Percentiles rank a stretch among this genome's conserved stretches.
phyloP scores from a whole-genome alignment of 2,113 vertebrate genomes.

The Perca fluviatilis region DNA sequence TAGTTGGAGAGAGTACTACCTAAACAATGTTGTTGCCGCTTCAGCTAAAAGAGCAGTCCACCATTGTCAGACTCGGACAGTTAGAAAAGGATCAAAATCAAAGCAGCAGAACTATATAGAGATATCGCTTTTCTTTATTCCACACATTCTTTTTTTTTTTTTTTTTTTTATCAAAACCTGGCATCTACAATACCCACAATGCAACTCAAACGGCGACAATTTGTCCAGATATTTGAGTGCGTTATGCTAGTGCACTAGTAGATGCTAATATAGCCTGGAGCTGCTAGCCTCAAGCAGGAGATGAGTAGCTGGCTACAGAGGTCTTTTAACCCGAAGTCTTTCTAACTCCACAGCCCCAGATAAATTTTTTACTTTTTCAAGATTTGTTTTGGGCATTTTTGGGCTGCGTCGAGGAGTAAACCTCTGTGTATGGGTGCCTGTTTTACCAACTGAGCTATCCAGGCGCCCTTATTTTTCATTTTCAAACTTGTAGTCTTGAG shows the following conservation, averaged over 20 bases:
- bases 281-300: not conserved
- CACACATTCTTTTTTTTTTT: not conserved
- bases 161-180: not conserved
- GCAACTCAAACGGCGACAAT: not conserved
- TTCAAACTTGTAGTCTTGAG: not conserved
- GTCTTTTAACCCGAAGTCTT: not conserved
- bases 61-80: not conserved
- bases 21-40: too few species aligned
- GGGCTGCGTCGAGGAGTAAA: too few species aligned
- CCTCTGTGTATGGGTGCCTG: too few species aligned
- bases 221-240: not conserved
- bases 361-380: not conserved
- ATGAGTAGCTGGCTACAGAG: not conserved
- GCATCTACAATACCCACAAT: not conserved
- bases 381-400: too few species aligned
- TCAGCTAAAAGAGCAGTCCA: not conserved
- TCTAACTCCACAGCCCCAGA: not conserved
- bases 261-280: not conserved
- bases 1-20: too few species aligned
- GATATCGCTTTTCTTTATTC: not conserved
- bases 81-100: not conserved
- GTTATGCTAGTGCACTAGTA: not conserved
- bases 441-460: too few species aligned
- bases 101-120: not conserved
- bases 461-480: too few species aligned